These are phyloP conservation scores for Brachystomella parvula DNA, from an alignment of 1,140 invertebrate genomes.

Conservation along the genomic window DNA sequence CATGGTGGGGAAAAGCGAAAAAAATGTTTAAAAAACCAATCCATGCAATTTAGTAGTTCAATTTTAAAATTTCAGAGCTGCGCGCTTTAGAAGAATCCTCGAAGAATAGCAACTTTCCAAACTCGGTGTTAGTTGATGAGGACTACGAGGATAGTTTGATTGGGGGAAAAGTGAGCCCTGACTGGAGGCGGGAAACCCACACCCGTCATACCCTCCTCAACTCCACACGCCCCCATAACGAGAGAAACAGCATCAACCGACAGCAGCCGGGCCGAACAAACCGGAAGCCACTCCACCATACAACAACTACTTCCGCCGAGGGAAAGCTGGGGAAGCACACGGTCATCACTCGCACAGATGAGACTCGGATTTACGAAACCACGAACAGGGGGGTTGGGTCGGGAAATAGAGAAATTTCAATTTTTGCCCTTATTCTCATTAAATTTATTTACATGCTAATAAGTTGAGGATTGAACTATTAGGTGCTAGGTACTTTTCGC, in stretches of 20 bases:
- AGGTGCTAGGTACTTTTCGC: too few species aligned
- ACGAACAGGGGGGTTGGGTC: too few species aligned
- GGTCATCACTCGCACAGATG: neutral
- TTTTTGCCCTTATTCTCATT: too few species aligned
- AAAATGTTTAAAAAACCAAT: neutral
- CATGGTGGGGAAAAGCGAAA: constrained; percentile 63
- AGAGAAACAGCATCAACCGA: neutral
- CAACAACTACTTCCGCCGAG: neutral
- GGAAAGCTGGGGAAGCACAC: neutral
- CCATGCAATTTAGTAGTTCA: neutral
- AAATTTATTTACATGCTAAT: too few species aligned
- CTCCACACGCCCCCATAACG: neutral
- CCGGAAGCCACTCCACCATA: neutral
- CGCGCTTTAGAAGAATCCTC: neutral
- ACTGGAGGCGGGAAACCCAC: neutral
- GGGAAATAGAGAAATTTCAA: too few species aligned
- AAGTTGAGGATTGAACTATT: too few species aligned
- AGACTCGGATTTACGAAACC: too few species aligned
- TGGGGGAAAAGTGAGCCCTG: too few species aligned
- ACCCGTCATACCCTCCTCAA: neutral
- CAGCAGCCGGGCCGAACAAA: neutral
- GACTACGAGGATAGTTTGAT: neutral
- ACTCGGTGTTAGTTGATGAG: neutral
- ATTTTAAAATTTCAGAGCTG: constrained; percentile 1
- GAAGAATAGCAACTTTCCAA: neutral